Conservation (phyloP, 2,797 vertebrate species). For the Nyctibius grandis region DNA sequence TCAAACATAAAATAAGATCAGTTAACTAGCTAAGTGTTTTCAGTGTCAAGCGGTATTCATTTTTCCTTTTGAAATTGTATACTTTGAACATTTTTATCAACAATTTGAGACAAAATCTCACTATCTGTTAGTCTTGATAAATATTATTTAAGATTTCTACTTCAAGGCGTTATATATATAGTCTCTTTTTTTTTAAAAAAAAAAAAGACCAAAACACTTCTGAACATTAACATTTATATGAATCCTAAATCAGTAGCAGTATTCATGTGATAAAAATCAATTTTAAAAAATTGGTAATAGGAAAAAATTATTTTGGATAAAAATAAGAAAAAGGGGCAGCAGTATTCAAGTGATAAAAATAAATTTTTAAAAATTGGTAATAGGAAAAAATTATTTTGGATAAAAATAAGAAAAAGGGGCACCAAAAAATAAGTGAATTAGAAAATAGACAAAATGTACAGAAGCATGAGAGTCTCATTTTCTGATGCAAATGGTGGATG, state of each 20-base stretch:
- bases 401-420: neutral
- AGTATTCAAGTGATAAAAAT: no score
- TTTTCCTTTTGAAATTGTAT: neutral
- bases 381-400: neutral
- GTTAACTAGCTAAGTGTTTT: neutral
- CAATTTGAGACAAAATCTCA: neutral
- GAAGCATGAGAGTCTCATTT: neutral
- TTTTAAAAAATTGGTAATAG: neutral
- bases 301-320: neutral
- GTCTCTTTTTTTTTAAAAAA: neutral
- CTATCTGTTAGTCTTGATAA: neutral
- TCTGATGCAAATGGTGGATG: no score
- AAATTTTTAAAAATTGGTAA: neutral
- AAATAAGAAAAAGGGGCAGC: neutral
- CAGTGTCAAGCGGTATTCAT: neutral
- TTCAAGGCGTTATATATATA: neutral
- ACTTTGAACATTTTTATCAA: neutral
- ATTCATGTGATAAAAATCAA: neutral
- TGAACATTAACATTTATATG: neutral
- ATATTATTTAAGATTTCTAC: neutral
- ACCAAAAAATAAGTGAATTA: neutral
- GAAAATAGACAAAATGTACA: neutral
- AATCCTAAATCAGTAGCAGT: neutral
- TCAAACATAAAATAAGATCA: neutral
- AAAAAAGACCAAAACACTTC: neutral